A percentile compares a stretch with the other conserved stretches of the same genome.
Conservation (phyloP, 2,797 vertebrate species). For the Monodelphis domestica region DNA sequence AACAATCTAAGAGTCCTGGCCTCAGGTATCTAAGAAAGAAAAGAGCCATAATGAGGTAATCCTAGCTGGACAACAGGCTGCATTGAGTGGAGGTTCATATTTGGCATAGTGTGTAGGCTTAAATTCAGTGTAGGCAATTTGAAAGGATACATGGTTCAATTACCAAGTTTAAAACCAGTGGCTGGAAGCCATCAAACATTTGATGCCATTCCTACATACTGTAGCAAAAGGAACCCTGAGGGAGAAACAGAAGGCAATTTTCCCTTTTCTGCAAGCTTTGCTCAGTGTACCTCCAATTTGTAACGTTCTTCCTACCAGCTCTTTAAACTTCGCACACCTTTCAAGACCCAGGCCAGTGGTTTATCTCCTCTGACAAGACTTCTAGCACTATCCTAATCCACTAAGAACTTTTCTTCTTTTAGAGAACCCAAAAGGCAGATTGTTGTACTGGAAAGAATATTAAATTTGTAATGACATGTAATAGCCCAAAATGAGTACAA, state of each 20-base stretch:
- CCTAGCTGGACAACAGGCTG: neutral
- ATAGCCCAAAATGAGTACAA: neutral
- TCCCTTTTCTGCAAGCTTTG: neutral
- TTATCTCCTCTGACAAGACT: neutral
- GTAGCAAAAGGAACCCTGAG: too few relatives aligned
- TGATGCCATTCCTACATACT: neutral
- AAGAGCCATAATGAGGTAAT: neutral
- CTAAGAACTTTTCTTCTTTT: neutral
- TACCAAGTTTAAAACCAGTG: neutral
- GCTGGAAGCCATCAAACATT: neutral
- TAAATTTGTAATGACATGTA: neutral
- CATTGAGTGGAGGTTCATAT: neutral
- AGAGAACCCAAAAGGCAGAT: neutral
- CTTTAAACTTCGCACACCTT: neutral
- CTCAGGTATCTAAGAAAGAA: neutral
- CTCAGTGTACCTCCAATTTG: neutral
- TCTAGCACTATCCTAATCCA: neutral
- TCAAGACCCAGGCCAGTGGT: neutral
- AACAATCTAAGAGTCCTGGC: neutral
- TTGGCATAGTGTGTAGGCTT: neutral
- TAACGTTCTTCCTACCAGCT: neutral
- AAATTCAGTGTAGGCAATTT: neutral
- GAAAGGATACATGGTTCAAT: neutral
- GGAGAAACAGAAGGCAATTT: neutral
- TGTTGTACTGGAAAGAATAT: neutral